Percentiles rank a stretch among this genome's conserved stretches.
Evolutionary conservation across 2,888 invertebrate species (phyloP).

Genomic region (Lycaena phlaeas): DNA sequence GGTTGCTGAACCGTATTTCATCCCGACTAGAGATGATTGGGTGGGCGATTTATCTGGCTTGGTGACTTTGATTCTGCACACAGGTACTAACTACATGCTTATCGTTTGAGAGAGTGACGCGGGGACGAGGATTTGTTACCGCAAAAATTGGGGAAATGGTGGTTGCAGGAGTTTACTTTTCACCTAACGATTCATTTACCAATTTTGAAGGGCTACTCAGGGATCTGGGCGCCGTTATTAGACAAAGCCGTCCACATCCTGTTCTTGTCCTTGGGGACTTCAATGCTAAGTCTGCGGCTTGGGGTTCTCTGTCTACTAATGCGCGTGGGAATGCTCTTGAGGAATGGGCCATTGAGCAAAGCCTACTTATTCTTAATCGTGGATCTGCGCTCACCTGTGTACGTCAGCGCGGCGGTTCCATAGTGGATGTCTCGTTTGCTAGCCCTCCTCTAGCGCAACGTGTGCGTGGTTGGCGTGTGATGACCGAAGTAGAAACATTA

Average conservation of each 20-base stretch:
- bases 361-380: conserved; percentile 12
- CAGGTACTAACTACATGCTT: background rate
- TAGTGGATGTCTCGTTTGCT: conserved; percentile 18
- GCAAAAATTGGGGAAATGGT: conserved; percentile 4
- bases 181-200: too few species aligned
- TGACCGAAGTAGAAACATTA: conserved; percentile 18
- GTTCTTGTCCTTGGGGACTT: conserved; percentile 14
- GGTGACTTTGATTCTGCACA: background rate
- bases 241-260: background rate
- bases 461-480: conserved; percentile 5
- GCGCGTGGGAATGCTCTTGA: conserved; percentile 14
- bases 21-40: background rate
- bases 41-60: background rate
- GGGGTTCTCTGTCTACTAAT: too few species aligned
- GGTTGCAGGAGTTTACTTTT: conserved; percentile 18
- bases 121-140: conserved; percentile 14
- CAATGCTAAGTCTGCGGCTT: conserved; percentile 17
- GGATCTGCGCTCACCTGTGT: conserved; percentile 19
- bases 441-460: conserved; percentile 10
- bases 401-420: conserved; percentile 18
- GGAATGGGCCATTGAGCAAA: conserved; percentile 13
- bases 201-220: conserved; percentile 15
- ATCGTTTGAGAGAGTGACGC: background rate
- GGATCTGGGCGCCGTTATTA: background rate
- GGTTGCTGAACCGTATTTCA: conserved; percentile 8